A percentile compares a stretch with the other conserved stretches of the same genome.
phyloP scores from a whole-genome alignment of 2,113 vertebrate genomes.

The Sphaerodactylus townsendi region DNA sequence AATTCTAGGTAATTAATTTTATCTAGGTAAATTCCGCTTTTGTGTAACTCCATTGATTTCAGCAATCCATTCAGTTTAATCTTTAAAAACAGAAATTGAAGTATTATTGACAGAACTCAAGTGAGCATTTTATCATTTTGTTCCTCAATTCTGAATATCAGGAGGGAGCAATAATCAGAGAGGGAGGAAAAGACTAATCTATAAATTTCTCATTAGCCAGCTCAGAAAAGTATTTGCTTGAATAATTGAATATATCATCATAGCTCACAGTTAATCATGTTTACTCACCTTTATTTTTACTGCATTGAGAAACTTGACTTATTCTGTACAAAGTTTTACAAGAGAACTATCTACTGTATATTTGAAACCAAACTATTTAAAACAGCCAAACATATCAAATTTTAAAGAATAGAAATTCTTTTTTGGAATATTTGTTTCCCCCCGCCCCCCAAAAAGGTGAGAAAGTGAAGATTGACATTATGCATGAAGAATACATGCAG shows the following conservation, averaged over 20 bases:
- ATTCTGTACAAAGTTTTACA: constrained; percentile 23
- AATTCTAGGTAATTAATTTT: constrained; percentile 18
- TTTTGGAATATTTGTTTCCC: not conserved
- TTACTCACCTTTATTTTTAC: constrained; percentile 57
- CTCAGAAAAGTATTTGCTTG: constrained; percentile 57
- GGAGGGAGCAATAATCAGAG: constrained; percentile 46
- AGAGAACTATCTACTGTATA: constrained; percentile 27
- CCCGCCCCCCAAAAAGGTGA: not conserved
- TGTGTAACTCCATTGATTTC: constrained; percentile 37
- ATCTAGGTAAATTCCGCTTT: constrained; percentile 22
- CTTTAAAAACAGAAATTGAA: constrained; percentile 42
- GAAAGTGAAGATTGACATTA: not conserved
- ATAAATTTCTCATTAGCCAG: constrained; percentile 68
- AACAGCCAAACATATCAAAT: constrained; percentile 16
- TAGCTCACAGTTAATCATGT: constrained; percentile 65
- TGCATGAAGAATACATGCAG: not conserved
- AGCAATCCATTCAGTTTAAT: constrained; percentile 39
- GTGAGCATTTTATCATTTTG: constrained; percentile 54
- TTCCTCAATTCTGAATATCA: constrained; percentile 49
- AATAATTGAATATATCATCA: constrained; percentile 66
- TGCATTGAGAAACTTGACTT: constrained; percentile 28
- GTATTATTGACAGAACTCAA: constrained; percentile 58
- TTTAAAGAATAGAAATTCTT: constrained; percentile 19
- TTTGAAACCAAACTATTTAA: constrained; percentile 24
- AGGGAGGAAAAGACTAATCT: constrained; percentile 57